These are phyloP conservation scores for Alethe castanea DNA, from an alignment of 2,113 vertebrate species.

Conservation along the genomic window DNA sequence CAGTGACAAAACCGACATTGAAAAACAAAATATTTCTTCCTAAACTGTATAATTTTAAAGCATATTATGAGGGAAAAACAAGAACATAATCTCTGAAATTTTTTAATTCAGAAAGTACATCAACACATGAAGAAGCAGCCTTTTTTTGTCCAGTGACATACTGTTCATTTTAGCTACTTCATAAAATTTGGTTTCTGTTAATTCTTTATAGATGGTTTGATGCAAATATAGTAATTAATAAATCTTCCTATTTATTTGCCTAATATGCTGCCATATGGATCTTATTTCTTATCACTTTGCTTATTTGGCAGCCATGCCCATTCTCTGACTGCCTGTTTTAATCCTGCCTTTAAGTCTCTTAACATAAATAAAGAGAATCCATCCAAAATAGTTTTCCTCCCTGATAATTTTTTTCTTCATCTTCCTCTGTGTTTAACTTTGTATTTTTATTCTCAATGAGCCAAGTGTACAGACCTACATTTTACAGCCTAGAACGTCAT, in stretches of 20 bases:
- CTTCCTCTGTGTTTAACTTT: not conserved
- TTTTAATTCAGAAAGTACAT: not conserved
- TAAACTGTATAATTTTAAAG: not conserved
- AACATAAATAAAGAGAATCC: slow-evolving; percentile 1
- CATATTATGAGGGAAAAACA: not conserved
- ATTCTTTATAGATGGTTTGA: not conserved
- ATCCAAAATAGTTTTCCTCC: not conserved
- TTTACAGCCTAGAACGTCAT: not conserved
- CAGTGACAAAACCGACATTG: not conserved
- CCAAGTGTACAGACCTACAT: not conserved
- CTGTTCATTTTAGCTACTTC: not conserved
- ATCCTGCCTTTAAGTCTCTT: slow-evolving; percentile 9
- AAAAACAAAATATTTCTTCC: not conserved
- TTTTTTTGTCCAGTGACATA: not conserved
- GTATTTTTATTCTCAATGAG: not conserved
- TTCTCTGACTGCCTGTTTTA: not conserved
- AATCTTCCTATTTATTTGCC: not conserved
- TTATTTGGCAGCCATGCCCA: not conserved
- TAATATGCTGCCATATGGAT: not conserved
- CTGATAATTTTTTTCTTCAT: not conserved
- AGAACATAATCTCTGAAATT: not conserved
- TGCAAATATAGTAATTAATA: not conserved
- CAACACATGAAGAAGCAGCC: not conserved
- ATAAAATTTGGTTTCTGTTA: not conserved
- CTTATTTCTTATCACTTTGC: not conserved